Conservation (phyloP, 2,113 vertebrate species). For the Nibea albiflora region DNA sequence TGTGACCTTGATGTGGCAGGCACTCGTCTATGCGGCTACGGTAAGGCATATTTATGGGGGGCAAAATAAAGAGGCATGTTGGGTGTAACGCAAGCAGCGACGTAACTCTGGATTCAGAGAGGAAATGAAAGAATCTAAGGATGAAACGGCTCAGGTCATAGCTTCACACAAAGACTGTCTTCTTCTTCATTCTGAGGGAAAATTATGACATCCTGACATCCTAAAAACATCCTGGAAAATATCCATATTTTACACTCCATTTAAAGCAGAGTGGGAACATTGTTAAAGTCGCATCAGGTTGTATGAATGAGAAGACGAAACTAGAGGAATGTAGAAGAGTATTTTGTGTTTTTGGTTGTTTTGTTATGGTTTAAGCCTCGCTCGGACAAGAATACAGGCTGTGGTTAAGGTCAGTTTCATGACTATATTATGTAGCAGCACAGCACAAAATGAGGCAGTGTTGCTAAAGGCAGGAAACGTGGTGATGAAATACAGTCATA, state of each 20-base stretch:
- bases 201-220: background rate
- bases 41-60: constrained; percentile 3
- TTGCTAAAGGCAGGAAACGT: constrained; percentile 25
- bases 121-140: constrained; percentile 60
- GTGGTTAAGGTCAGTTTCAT: background rate
- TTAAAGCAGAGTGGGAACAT: background rate
- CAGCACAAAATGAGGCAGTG: background rate
- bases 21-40: background rate
- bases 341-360: background rate
- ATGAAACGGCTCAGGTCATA: constrained; percentile 23
- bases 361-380: background rate
- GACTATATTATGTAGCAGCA: background rate
- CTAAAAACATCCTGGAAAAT: constrained; percentile 19
- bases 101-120: constrained; percentile 38
- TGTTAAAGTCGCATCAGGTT: background rate
- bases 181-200: constrained; percentile 25
- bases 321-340: background rate
- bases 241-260: background rate
- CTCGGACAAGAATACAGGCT: background rate
- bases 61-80: constrained; percentile 2
- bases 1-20: constrained; percentile 8
- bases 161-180: constrained; percentile 43
- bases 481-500: background rate
- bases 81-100: constrained; percentile 13
- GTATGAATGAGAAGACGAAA: background rate